These are phyloP conservation scores for Salvator merianae DNA, from an alignment of 2,113 vertebrate species.

Conservation along the genomic window DNA sequence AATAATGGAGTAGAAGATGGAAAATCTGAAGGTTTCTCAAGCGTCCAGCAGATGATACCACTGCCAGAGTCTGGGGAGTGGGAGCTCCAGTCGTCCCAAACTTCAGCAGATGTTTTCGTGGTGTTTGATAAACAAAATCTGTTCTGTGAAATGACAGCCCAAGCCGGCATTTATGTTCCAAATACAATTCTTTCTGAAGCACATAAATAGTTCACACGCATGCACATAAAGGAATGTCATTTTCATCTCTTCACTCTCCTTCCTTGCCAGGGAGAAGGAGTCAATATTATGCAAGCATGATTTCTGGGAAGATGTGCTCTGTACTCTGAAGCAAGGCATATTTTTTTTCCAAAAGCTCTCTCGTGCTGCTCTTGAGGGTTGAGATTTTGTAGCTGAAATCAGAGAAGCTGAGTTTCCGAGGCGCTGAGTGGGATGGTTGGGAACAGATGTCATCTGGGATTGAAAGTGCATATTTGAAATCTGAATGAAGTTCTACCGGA, in stretches of 20 bases:
- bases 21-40: background rate
- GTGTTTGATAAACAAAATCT: background rate
- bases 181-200: background rate
- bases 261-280: background rate
- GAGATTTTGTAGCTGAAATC: background rate
- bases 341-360: background rate
- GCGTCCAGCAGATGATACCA: background rate
- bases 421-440: too few relatives aligned
- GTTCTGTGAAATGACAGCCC: background rate
- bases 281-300: background rate
- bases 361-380: background rate
- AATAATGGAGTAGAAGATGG: background rate
- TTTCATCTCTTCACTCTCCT: too few relatives aligned
- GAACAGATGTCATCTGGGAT: background rate
- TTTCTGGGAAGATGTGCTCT: conserved; percentile 1
- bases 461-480: background rate
- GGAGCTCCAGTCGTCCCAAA: background rate
- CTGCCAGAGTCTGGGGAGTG: background rate
- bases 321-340: background rate
- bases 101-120: background rate
- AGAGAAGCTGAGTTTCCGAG: background rate
- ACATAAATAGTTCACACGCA: background rate
- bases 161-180: background rate
- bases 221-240: background rate
- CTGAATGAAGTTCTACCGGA: background rate